These are phyloP conservation scores for Lytechinus variegatus DNA, from an alignment of 35 echinoderm and acorn worm species.

Conservation along the genomic window DNA sequence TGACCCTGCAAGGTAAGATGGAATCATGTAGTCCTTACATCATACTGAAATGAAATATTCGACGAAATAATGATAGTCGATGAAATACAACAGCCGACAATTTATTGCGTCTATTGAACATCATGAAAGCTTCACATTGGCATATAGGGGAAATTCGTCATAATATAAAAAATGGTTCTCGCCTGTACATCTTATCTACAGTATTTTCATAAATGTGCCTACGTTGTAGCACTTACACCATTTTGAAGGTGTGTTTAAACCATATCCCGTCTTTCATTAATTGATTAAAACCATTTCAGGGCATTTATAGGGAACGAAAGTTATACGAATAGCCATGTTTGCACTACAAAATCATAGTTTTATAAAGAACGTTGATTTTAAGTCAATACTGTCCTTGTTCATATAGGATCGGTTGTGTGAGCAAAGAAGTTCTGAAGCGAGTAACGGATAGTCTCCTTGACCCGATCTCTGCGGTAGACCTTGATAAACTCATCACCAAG, in stretches of 20 bases:
- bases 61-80: too few species aligned
- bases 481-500: constrained; percentile 65
- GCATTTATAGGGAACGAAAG: too few species aligned
- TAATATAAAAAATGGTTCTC: too few species aligned
- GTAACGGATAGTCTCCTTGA: constrained; percentile 72
- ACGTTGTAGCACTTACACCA: neutral
- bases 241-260: neutral
- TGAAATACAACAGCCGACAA: too few species aligned
- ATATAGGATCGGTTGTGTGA: constrained; percentile 75
- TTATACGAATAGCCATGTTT: neutral
- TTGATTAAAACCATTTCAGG: neutral
- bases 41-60: too few species aligned
- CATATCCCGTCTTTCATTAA: neutral
- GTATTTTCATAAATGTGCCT: neutral
- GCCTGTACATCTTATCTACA: too few species aligned
- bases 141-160: too few species aligned
- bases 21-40: too few species aligned
- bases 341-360: neutral
- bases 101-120: too few species aligned
- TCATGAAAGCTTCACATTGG: too few species aligned
- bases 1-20: constrained; percentile 61
- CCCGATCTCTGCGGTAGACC: constrained; percentile 61
- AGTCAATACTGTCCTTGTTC: neutral
- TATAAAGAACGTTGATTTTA: neutral
- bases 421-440: constrained; percentile 59